Evolutionary conservation across 2,113 vertebrate species (phyloP).

Genomic region (Lethenteron camtschaticum): DNA sequence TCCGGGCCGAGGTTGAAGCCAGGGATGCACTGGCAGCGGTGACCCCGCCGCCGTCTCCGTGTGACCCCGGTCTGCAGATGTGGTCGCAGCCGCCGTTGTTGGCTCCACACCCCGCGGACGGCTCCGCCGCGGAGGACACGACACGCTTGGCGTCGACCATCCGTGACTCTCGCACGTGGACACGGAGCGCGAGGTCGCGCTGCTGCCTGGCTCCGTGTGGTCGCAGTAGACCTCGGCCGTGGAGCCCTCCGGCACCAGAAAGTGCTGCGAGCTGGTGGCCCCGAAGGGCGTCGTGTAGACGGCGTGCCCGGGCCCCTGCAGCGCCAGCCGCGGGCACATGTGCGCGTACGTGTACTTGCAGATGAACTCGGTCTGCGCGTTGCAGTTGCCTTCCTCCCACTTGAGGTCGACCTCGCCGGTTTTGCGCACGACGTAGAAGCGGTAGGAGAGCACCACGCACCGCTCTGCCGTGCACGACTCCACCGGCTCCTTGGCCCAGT

Average conservation of each 20-base stretch:
- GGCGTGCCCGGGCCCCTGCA: neutral
- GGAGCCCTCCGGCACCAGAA: neutral
- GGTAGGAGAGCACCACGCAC: neutral
- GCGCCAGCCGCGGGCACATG: slow-evolving; percentile 1
- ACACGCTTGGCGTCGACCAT: neutral
- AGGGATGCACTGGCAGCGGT: neutral
- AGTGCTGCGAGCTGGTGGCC: neutral
- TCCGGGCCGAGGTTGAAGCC: neutral
- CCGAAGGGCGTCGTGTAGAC: slow-evolving; percentile 2
- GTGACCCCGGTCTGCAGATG: neutral
- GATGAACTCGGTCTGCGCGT: neutral
- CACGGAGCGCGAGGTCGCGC: neutral
- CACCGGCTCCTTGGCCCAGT: neutral
- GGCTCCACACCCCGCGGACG: neutral
- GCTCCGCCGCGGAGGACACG: slow-evolving; percentile 1
- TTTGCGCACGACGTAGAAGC: neutral
- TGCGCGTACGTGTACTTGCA: neutral
- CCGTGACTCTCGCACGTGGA: neutral
- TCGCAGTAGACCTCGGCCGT: neutral
- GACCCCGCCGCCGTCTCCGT: neutral
- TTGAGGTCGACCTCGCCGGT: neutral
- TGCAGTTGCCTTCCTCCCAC: neutral
- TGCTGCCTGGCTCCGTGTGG: neutral
- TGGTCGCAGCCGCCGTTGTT: slow-evolving; percentile 5
- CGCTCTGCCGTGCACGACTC: neutral